These are phyloP conservation scores for Ophonus ardosiacus DNA, from an alignment of 2,888 invertebrate genomes.

Conservation along the genomic window DNA sequence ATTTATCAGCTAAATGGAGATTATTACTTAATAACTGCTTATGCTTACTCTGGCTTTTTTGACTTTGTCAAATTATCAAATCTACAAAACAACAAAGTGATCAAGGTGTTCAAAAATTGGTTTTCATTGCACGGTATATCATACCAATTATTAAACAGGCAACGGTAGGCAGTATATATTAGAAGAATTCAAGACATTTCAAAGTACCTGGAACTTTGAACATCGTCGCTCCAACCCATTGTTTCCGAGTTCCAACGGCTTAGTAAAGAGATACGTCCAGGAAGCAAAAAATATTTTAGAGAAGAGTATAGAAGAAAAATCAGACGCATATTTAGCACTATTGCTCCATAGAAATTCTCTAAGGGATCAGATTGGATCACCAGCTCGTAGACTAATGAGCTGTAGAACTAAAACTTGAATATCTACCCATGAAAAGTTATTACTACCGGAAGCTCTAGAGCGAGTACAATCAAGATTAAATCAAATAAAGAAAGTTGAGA, in stretches of 20 bases:
- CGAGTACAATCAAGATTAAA: neutral
- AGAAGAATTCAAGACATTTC: no score
- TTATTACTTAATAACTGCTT: neutral
- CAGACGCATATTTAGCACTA: constrained; percentile 27
- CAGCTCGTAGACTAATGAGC: constrained; percentile 31
- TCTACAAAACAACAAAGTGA: neutral
- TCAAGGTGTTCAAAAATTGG: no score
- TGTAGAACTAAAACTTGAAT: constrained; percentile 35
- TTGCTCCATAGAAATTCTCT: constrained; percentile 49
- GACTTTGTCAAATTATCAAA: neutral
- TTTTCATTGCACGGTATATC: no score
- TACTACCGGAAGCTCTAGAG: neutral
- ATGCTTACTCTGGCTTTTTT: neutral
- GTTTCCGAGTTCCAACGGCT: constrained; percentile 64
- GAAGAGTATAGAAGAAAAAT: constrained; percentile 34
- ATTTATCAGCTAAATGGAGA: neutral
- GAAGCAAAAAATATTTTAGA: constrained; percentile 43
- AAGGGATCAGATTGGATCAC: constrained; percentile 47
- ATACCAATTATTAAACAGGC: no score
- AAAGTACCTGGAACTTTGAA: no score
- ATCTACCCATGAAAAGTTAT: neutral
- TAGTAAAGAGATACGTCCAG: constrained; percentile 60
- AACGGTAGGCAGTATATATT: no score
- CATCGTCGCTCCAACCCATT: constrained; percentile 60
- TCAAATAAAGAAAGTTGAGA: constrained; percentile 11